These are phyloP conservation scores for Acrossocheilus wenchowensis DNA, from an alignment of 2,797 vertebrate species.

Conservation along the genomic window DNA sequence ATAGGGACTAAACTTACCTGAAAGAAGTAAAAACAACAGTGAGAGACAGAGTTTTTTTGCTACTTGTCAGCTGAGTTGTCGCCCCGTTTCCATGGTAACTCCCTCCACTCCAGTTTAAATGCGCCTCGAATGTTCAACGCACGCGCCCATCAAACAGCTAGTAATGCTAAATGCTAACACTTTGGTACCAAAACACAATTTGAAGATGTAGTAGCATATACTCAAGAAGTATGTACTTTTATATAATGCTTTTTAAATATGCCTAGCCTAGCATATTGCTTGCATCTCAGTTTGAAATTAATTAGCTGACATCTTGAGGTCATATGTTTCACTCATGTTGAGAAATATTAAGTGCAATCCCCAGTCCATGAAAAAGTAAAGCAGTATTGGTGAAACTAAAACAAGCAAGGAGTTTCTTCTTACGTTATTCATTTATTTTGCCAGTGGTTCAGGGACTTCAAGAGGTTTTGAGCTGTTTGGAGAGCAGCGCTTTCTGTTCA, in stretches of 20 bases:
- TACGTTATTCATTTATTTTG: constrained; percentile 20
- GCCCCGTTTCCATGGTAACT: too few relatives aligned
- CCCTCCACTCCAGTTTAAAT: too few relatives aligned
- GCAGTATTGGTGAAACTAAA: background rate
- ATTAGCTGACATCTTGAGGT: background rate
- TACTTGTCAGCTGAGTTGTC: too few relatives aligned
- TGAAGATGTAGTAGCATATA: background rate
- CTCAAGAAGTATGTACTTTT: background rate
- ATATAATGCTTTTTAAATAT: background rate
- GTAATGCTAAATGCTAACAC: background rate
- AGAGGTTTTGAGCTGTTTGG: constrained; percentile 11
- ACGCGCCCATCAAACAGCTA: background rate
- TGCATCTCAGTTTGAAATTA: background rate
- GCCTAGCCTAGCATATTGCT: background rate
- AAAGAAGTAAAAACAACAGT: too few relatives aligned
- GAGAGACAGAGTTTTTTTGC: too few relatives aligned
- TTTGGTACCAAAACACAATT: background rate
- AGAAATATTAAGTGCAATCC: background rate
- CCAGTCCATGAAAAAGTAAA: background rate
- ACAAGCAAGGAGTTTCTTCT: background rate
- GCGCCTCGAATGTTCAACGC: too few relatives aligned
- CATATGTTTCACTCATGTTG: background rate
- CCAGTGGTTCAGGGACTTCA: background rate
- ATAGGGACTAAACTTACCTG: too few relatives aligned
- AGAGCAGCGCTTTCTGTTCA: constrained; percentile 24